Evolutionary conservation across 2,113 vertebrate genomes (phyloP), one percentile per base, ranked within the genome.

Genomic region (Nycticebus coucang): DNA sequence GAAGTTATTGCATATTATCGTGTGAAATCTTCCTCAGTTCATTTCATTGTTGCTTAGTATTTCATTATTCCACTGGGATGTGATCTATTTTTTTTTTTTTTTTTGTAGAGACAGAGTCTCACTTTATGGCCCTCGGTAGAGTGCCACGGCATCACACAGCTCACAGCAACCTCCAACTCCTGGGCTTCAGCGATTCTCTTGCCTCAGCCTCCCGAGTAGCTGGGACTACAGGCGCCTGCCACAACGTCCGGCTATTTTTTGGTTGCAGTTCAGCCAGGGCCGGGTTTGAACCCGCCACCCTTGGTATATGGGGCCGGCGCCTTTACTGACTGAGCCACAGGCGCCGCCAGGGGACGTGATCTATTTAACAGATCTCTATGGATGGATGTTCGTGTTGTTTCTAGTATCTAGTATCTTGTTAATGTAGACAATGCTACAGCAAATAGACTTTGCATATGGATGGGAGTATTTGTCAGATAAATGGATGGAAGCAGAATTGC

Each of bases 71-170:
- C 55, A 57, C 66, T 60, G 18, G 53, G 18, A 22, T 19, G 4
- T 89, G 82, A 82, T 68, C 89, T 84, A 85, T 68, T 88, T 78
- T n/a, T n/a, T n/a, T n/a, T n/a, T n/a, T n/a, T n/a, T n/a, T n/a
- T n/a, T n/a, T n/a, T n/a, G n/a, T n/a, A n/a, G n/a, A n/a, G n/a
- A n/a, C n/a, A n/a, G n/a, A n/a, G n/a, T n/a, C n/a, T n/a, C n/a
- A n/a, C n/a, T n/a, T n/a, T n/a, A n/a, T n/a, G n/a, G n/a, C n/a
- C n/a, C n/a, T n/a, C n/a, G n/a, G n/a, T n/a, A n/a, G n/a, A n/a
- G n/a, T n/a, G n/a, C n/a, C n/a, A n/a, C n/a, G n/a, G n/a, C n/a
- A n/a, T n/a, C n/a, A n/a, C n/a, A n/a, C n/a, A n/a, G n/a, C n/a
- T n/a, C n/a, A n/a, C n/a, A n/a, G n/a, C n/a, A n/a, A n/a, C n/a